Evolutionary conservation across 1,140 invertebrate genomes (phyloP).

Genomic region (Camponotus floridanus): DNA sequence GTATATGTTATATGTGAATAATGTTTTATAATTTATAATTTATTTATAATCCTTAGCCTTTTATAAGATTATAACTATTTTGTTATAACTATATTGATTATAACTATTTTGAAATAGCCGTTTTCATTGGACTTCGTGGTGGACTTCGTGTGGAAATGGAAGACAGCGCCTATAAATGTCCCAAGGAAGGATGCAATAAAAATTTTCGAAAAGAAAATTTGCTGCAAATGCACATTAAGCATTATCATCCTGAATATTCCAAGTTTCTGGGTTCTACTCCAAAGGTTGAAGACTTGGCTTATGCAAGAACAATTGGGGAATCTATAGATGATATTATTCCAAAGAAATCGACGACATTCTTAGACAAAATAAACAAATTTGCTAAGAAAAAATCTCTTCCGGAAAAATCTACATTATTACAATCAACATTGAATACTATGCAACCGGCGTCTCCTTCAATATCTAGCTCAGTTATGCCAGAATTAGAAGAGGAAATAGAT

Average conservation of each 20-base stretch:
- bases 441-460: slow-evolving; percentile 62
- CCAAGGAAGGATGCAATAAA: slow-evolving; percentile 93
- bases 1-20: neutral
- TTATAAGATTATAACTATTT: too few species aligned
- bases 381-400: slow-evolving; percentile 78
- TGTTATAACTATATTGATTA: too few species aligned
- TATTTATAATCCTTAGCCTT: slow-evolving; percentile 9
- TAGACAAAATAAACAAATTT: slow-evolving; percentile 80
- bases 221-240: slow-evolving; percentile 96
- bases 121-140: slow-evolving; percentile 87
- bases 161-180: slow-evolving; percentile 92
- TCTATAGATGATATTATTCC: slow-evolving; percentile 85
- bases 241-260: slow-evolving; percentile 94
- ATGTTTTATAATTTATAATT: slow-evolving; percentile 10
- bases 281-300: slow-evolving; percentile 94
- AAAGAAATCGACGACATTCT: slow-evolving; percentile 82
- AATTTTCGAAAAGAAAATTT: slow-evolving; percentile 96
- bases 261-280: slow-evolving; percentile 92
- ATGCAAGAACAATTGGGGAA: slow-evolving; percentile 90
- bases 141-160: slow-evolving; percentile 90
- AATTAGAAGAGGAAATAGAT: slow-evolving; percentile 67
- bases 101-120: slow-evolving; percentile 77
- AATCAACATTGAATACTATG: slow-evolving; percentile 35
- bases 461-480: slow-evolving; percentile 11
- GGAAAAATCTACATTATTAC: slow-evolving; percentile 70